Evolutionary conservation across 2,888 invertebrate species (phyloP), one percentile per base, ranked within the genome.

Genomic region (Lasioglossum marginatum): DNA sequence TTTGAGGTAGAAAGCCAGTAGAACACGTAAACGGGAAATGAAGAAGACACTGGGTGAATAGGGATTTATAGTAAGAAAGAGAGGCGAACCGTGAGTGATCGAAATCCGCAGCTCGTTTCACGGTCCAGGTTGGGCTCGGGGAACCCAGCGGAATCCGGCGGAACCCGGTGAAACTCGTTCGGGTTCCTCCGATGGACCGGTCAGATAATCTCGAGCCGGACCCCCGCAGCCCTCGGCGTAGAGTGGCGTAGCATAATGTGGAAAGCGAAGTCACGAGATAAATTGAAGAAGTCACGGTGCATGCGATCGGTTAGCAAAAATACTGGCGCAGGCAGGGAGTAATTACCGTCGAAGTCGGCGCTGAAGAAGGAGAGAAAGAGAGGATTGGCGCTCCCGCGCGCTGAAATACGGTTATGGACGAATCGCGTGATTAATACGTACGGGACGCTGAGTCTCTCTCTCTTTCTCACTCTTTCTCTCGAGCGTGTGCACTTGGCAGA

Each of bases 401-500:
- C 87, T 93, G 92, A 94, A 92, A 93, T 93, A 94, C 91, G 93
- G 90, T 93, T 93, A 93, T 92, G 92, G 93, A 90, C 86, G 91
- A 92, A 93, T 94, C 91, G 93, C 93, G 92, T 94, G 94, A 94
- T 94, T 94, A 94, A 94, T 94, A 93, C 91, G 91, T 92, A 91
- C 92, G 68, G 27, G 75, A 48, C 48, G 27, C 5, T 4, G 27
- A 63, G 34, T 37, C 34, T 34, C 16, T 31, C 63, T 16, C 14
- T 27, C 60, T 31, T 27, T 60, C 60, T 60, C 57, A n/a, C n/a
- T 12, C n/a, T n/a, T n/a, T 12, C 27, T 63, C 16, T 31, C 27
- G 27, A 27, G 27, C 10, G 60, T 19, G 34, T 19, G 34, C 19
- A 66, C 66, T 19, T 31, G 31, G 31, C 31, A 34, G 66, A 34